These are phyloP conservation scores for Fabriciana adippe DNA, from an alignment of 2,888 invertebrate species.

Conservation along the genomic window DNA sequence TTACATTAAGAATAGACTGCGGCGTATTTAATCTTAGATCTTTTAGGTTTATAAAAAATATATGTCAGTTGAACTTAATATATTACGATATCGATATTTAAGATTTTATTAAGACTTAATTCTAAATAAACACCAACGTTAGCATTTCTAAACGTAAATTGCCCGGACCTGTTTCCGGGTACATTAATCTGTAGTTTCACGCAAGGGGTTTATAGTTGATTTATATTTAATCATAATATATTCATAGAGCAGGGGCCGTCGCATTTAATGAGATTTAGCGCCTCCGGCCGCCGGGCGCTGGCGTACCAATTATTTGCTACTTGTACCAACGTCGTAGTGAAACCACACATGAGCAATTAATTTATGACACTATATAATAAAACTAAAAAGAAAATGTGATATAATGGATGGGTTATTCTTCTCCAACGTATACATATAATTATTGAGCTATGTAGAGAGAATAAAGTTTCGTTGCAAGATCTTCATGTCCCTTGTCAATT, in stretches of 20 bases:
- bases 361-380: background rate
- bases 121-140: background rate
- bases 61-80: too few relatives aligned
- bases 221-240: conserved; percentile 26
- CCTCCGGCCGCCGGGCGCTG: conserved; percentile 8
- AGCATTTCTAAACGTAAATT: background rate
- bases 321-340: background rate
- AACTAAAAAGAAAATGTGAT: too few relatives aligned
- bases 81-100: too few relatives aligned
- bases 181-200: conserved; percentile 2
- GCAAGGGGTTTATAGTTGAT: conserved; percentile 16
- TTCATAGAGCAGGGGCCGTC: conserved; percentile 23
- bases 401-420: too few relatives aligned
- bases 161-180: background rate
- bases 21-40: too few relatives aligned
- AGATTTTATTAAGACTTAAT: too few relatives aligned
- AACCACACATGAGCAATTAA: too few relatives aligned
- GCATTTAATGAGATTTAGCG: conserved; percentile 20
- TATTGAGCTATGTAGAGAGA: too few relatives aligned
- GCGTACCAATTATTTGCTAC: conserved; percentile 2
- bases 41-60: too few relatives aligned
- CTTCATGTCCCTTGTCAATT: too few relatives aligned
- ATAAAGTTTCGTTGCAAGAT: too few relatives aligned
- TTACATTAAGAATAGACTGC: background rate
- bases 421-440: too few relatives aligned